These are phyloP conservation scores for Siniperca obscura DNA, from an alignment of 2,797 vertebrate species.

Conservation along the genomic window DNA sequence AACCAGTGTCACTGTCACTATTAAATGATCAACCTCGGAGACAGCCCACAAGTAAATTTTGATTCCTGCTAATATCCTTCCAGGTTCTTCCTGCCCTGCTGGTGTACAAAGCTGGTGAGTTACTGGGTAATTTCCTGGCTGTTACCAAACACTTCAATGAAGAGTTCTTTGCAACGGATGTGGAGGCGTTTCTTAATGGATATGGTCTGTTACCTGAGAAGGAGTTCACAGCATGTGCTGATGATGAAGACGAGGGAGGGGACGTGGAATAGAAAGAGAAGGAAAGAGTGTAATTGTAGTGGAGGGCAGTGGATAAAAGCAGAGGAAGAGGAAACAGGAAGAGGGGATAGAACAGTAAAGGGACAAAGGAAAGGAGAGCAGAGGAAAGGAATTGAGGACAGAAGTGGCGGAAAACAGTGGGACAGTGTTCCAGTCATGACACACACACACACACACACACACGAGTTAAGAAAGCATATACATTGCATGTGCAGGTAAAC, in stretches of 20 bases:
- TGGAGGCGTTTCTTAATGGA: constrained; percentile 93
- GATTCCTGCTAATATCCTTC: neutral
- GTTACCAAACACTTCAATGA: constrained; percentile 89
- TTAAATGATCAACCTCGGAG: neutral
- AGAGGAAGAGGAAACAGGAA: neutral
- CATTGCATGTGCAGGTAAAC: constrained; percentile 20
- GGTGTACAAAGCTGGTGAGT: constrained; percentile 93
- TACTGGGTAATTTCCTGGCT: constrained; percentile 92
- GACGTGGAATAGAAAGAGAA: constrained; percentile 79
- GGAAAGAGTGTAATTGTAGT: neutral
- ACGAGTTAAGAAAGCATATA: constrained; percentile 1
- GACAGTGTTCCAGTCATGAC: constrained; percentile 5
- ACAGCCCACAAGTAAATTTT: neutral
- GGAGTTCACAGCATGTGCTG: constrained; percentile 81
- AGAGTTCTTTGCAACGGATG: constrained; percentile 93
- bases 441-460: neutral
- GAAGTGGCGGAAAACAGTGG: neutral
- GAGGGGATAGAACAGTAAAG: neutral
- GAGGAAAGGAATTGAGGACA: neutral
- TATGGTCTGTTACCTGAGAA: constrained; percentile 93
- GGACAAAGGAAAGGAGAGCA: neutral
- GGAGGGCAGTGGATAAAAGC: neutral
- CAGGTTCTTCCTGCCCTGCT: constrained; percentile 91
- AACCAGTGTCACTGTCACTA: neutral
- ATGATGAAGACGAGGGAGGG: constrained; percentile 81